These are phyloP conservation scores for Petrocephalus zakoni DNA, from an alignment of 2,113 vertebrate species.

Conservation along the genomic window DNA sequence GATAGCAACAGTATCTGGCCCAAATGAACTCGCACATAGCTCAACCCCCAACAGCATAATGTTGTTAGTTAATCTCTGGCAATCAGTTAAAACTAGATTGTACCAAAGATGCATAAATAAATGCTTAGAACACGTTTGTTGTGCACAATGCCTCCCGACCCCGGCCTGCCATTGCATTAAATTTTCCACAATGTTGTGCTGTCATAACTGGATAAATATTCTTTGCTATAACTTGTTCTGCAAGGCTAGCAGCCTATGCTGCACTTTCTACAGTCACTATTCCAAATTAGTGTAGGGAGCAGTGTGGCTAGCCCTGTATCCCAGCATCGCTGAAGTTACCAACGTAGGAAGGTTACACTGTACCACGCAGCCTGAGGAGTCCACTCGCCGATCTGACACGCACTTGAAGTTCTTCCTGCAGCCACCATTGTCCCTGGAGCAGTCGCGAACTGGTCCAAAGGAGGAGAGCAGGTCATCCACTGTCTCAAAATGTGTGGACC, in stretches of 20 bases:
- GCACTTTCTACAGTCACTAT: background rate
- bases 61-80: background rate
- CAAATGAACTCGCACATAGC: background rate
- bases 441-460: conserved; percentile 91
- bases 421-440: conserved; percentile 89
- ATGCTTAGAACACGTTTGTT: background rate
- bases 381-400: conserved; percentile 84
- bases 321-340: background rate
- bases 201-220: background rate
- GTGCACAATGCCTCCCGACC: no score
- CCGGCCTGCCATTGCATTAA: no score
- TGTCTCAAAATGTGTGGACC: conserved; percentile 95
- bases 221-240: background rate
- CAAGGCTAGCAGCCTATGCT: background rate
- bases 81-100: background rate
- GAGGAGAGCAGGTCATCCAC: conserved; percentile 94
- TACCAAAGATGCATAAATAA: background rate
- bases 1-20: background rate
- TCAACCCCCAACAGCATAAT: background rate
- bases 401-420: conserved; percentile 97
- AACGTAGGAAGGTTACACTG: background rate
- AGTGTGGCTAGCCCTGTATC: background rate
- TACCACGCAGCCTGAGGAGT: conserved; percentile 93
- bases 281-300: background rate
- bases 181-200: background rate